Evolutionary conservation across 2,113 vertebrate genomes (phyloP), one percentile per base, ranked within the genome.

Genomic region (Bufo bufo): DNA sequence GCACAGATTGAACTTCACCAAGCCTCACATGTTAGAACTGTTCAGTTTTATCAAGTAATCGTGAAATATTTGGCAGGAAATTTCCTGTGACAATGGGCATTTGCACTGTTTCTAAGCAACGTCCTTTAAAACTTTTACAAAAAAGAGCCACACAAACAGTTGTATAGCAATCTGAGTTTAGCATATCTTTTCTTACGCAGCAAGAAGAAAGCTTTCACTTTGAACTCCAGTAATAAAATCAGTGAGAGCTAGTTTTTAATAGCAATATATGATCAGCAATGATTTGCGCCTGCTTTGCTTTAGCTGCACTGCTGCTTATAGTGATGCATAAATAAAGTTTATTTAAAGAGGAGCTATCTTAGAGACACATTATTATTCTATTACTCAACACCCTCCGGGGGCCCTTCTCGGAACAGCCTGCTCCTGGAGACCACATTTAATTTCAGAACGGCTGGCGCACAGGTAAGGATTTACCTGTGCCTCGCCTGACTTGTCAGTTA

Each of bases 1-100:
- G 63, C 49, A 45, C 20, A 87, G 43, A 87, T 78, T 87, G 77
- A 16, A 13, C 63, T 80, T 77, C 77, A 71, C n/a, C 61, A 71
- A 58, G 14, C 77, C 47, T 43, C 33, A n/a, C 47, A 33, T 86
- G 79, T 49, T 43, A 23, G 14, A 52, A 59, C 13, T 45, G 14
- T 58, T 49, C 49, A 54, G 75, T 47, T 80, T 77, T 66, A 52
- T 69, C n/a, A 79, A 69, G 59, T 79, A 61, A n/a, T 80, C 61
- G 23, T 78, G 20, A 56, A 80, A 58, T 69, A 69, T 80, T 66
- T 45, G 63, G 13, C 77, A 80, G 50, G 49, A 45, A 79, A 52
- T 66, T 79, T 86, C 61, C 63, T 80, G 16, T 56, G 61, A 87
- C 61, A 56, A 56, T 47, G 85, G 74, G 33, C 10, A 54, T 56